Evolutionary conservation across 2,113 vertebrate species (phyloP).

Genomic region (Sebastes schlegelii): DNA sequence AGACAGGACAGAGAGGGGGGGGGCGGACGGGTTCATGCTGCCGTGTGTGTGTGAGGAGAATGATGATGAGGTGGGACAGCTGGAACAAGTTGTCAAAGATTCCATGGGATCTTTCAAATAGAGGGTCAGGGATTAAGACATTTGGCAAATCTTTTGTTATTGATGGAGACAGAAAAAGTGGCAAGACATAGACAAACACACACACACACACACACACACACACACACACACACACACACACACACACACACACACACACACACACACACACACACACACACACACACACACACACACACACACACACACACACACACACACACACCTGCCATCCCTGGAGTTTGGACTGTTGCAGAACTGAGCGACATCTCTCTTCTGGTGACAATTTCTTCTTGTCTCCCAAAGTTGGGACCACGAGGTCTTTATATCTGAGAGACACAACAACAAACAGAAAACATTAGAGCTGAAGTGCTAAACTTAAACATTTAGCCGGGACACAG

Average conservation of each 20-base stretch:
- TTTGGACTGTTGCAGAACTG: constrained; percentile 89
- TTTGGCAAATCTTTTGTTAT: constrained; percentile 76
- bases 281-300: constrained; percentile 81
- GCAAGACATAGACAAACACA: constrained; percentile 13
- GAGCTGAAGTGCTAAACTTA: constrained; percentile 21
- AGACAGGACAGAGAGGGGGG: constrained; percentile 60
- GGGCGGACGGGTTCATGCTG: constrained; percentile 26
- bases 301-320: constrained; percentile 87
- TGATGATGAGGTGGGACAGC: constrained; percentile 79
- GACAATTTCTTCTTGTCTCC: constrained; percentile 85
- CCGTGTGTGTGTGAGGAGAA: constrained; percentile 65
- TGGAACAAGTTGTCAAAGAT: constrained; percentile 75
- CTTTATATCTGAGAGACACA: constrained; percentile 87
- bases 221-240: constrained; percentile 84
- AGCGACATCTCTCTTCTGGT: constrained; percentile 88
- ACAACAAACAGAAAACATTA: constrained; percentile 28
- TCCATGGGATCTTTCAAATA: constrained; percentile 73
- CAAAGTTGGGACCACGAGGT: constrained; percentile 84
- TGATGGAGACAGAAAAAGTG: constrained; percentile 56
- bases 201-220: constrained; percentile 82
- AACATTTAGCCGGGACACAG: constrained; percentile 4
- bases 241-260: constrained; percentile 86
- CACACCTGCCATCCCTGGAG: constrained; percentile 97
- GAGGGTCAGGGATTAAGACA: constrained; percentile 72
- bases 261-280: constrained; percentile 87